These are phyloP conservation scores for Tethea ocularis DNA, from an alignment of 2,888 invertebrate genomes.

Conservation along the genomic window DNA sequence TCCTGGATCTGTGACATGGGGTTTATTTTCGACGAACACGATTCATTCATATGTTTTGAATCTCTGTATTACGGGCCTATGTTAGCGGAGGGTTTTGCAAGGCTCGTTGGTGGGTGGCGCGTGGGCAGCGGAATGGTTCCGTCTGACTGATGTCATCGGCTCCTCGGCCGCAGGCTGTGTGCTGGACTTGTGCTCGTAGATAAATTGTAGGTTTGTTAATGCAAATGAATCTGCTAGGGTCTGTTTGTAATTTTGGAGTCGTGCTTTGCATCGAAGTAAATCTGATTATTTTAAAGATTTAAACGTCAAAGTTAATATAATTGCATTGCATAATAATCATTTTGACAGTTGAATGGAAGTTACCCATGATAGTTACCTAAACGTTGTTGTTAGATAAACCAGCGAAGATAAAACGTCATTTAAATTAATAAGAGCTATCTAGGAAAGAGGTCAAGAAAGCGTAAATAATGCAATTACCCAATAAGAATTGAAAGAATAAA, in stretches of 20 bases:
- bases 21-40: background rate
- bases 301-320: background rate
- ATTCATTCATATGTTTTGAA: slow-evolving; percentile 9
- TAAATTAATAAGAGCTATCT: background rate
- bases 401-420: background rate
- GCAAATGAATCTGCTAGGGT: background rate
- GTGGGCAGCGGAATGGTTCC: slow-evolving; percentile 72
- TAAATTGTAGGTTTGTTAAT: slow-evolving; percentile 10
- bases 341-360: background rate
- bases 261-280: no score
- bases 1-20: background rate
- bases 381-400: background rate
- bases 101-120: slow-evolving; percentile 67
- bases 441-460: slow-evolving; percentile 26
- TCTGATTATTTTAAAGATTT: no score
- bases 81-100: slow-evolving; percentile 63
- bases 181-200: slow-evolving; percentile 36
- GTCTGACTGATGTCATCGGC: slow-evolving; percentile 75
- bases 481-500: slow-evolving; percentile 14
- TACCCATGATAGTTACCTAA: no score
- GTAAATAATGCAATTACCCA: slow-evolving; percentile 32
- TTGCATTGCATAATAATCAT: no score
- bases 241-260: background rate
- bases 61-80: slow-evolving; percentile 14
- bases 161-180: slow-evolving; percentile 38